Conservation (phyloP, 2,113 vertebrate species). For the Bungarus multicinctus region DNA sequence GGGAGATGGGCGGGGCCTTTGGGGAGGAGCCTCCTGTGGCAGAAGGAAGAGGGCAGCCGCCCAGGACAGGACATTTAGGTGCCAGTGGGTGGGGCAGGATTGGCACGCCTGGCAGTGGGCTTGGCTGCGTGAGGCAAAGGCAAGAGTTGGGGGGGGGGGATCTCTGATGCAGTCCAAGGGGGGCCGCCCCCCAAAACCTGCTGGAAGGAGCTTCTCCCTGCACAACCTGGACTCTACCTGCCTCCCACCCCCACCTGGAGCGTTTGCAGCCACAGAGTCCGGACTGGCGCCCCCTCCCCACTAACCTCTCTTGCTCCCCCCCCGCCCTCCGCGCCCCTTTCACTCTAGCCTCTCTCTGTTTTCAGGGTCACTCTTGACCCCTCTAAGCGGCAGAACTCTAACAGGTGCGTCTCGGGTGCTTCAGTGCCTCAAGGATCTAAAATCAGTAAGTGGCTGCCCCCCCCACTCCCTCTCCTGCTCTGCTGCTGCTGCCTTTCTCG, state of each 20-base stretch:
- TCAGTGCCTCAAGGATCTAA: slow-evolving; percentile 95
- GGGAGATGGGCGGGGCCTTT: neutral
- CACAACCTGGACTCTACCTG: neutral
- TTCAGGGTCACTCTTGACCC: slow-evolving; percentile 95
- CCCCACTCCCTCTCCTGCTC: slow-evolving; percentile 14
- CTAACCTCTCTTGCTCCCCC: slow-evolving; percentile 13
- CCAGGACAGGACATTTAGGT: neutral
- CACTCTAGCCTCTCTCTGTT: slow-evolving; percentile 20
- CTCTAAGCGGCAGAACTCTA: slow-evolving; percentile 96
- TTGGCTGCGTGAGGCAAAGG: neutral
- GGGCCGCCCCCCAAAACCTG: too few relatives aligned
- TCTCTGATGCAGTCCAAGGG: neutral
- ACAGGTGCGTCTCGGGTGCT: slow-evolving; percentile 92
- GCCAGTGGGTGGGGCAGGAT: neutral
- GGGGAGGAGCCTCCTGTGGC: neutral
- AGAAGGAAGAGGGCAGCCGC: neutral
- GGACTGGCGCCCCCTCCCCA: neutral
- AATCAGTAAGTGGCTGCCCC: slow-evolving; percentile 85
- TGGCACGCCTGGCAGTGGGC: neutral
- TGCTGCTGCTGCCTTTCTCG: neutral
- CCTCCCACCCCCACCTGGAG: neutral
- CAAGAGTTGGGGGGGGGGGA: neutral
- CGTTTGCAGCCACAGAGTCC: neutral
- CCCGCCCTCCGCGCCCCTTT: neutral
- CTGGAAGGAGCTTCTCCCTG: neutral